Percentiles rank a stretch among this genome's conserved stretches.
phyloP scores from a whole-genome alignment of 2,888 invertebrate species.

The Sialis lutaria region DNA sequence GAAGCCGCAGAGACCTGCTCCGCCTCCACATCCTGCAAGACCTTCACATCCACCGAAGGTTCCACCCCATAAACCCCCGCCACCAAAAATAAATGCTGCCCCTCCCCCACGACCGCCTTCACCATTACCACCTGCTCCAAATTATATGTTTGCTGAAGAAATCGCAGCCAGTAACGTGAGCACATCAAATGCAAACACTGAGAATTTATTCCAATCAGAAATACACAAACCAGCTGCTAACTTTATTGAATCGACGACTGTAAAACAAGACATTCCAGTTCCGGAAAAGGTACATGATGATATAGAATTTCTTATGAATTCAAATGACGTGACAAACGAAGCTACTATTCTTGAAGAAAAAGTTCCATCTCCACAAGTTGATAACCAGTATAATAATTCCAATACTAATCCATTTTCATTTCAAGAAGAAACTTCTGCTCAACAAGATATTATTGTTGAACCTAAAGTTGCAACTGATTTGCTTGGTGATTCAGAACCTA shows the following conservation, averaged over 20 bases:
- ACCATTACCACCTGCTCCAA: conserved; percentile 22
- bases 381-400: conserved; percentile 1
- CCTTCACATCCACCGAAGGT: conserved; percentile 15
- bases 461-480: not conserved
- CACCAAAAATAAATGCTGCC: conserved; percentile 17
- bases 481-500: not conserved
- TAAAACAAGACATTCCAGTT: not conserved
- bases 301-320: not conserved
- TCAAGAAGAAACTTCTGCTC: conserved; percentile 1
- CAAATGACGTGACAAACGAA: conserved; percentile 1
- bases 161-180: conserved; percentile 11
- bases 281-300: not conserved
- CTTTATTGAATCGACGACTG: not conserved
- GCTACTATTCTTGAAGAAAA: conserved; percentile 2
- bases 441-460: not conserved
- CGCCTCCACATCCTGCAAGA: conserved; percentile 10
- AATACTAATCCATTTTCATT: conserved; percentile 5
- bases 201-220: not conserved
- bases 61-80: conserved; percentile 19
- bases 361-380: not conserved
- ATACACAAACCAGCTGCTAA: too few relatives aligned
- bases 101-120: conserved; percentile 17
- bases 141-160: conserved; percentile 10
- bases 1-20: conserved; percentile 15
- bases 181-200: conserved; percentile 1